Percentiles rank a stretch among this genome's conserved stretches.
Conservation (phyloP, 2,113 vertebrate genomes). For the Xerus inauris region DNA sequence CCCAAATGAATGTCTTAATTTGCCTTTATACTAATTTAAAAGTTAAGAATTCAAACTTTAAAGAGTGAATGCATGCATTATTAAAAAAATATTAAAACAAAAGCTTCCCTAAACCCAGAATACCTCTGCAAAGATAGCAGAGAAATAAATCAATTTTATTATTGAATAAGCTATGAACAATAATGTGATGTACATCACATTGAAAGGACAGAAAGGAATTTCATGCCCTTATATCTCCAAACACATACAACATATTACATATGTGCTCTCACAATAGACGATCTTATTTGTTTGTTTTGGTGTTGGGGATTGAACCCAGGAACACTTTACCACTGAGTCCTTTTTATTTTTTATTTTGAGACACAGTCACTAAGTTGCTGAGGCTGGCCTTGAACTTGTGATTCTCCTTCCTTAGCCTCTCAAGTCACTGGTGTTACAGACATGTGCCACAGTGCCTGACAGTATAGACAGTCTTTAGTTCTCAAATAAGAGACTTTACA, state of each 20-base stretch:
- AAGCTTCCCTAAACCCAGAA: background rate
- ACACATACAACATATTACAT: background rate
- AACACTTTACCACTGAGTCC: too few species aligned
- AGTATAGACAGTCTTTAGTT: background rate
- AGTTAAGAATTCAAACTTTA: background rate
- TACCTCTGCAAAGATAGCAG: background rate
- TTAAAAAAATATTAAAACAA: background rate
- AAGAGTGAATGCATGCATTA: background rate
- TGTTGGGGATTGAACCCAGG: too few species aligned
- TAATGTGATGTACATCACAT: background rate
- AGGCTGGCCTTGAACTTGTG: too few species aligned
- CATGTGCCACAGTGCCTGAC: too few species aligned
- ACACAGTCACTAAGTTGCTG: too few species aligned
- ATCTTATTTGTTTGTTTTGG: too few species aligned
- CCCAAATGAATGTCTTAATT: background rate
- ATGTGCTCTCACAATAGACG: background rate
- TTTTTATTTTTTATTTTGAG: too few species aligned
- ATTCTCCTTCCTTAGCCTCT: too few species aligned
- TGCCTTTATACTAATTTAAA: background rate
- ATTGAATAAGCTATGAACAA: background rate
- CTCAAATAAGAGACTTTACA: background rate
- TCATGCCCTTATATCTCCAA: background rate
- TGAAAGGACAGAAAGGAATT: background rate
- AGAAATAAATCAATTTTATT: constrained; percentile 2
- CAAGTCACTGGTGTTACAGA: too few species aligned